Conservation (phyloP, 2,797 vertebrate genomes). For the Margarornis squamiger region DNA sequence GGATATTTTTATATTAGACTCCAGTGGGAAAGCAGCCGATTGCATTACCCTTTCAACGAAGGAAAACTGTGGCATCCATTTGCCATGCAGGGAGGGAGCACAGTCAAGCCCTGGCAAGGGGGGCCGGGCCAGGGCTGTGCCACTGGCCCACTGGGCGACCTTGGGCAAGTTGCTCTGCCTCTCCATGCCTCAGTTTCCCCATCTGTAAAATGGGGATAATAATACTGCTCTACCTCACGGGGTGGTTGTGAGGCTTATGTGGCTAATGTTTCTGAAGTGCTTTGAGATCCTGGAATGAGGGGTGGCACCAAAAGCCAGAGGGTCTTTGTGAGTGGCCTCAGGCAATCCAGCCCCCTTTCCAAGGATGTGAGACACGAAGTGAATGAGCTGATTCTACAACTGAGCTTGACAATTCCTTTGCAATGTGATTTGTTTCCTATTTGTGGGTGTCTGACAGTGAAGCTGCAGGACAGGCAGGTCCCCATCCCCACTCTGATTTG, state of each 20-base stretch:
- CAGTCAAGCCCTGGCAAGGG: neutral
- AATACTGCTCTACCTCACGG: conserved; percentile 58
- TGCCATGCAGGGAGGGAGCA: neutral
- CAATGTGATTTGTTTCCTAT: neutral
- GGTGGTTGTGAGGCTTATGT: conserved; percentile 16
- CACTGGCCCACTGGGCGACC: neutral
- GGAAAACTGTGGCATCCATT: neutral
- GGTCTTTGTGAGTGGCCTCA: rapidly evolving
- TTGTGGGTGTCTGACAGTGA: neutral
- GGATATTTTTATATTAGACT: neutral
- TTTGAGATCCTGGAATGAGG: neutral
- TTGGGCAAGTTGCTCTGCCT: conserved; percentile 21
- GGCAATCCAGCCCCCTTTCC: neutral
- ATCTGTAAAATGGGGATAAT: conserved; percentile 49
- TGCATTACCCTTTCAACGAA: neutral
- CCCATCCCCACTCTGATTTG: neutral
- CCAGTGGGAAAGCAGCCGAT: neutral
- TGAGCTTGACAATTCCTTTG: neutral
- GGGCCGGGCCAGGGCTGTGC: neutral
- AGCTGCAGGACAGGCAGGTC: neutral
- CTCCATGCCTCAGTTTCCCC: conserved; percentile 58
- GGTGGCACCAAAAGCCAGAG: neutral
- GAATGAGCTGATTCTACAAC: neutral
- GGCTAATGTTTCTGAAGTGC: neutral
- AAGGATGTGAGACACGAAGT: rapidly evolving